phyloP scores from a whole-genome alignment of 2,888 invertebrate genomes.

The Ochropleura leucogaster region DNA sequence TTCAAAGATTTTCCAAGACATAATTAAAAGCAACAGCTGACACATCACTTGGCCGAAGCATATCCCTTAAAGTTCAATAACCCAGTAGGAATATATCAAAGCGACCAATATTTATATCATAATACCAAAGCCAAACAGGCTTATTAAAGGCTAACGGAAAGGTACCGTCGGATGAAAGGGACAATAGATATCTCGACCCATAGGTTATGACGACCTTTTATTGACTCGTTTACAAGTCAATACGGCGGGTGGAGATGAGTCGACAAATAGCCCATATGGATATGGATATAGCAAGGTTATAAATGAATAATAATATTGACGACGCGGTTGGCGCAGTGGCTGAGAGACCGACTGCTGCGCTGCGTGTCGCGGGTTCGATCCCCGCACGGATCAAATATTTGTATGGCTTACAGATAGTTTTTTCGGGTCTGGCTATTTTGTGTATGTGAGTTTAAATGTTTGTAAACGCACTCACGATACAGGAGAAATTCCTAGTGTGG shows the following conservation, averaged over 20 bases:
- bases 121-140: conserved; percentile 12
- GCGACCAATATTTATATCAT: conserved; percentile 16
- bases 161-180: conserved; percentile 14
- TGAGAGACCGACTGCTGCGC: too few relatives aligned
- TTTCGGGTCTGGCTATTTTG: too few relatives aligned
- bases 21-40: background rate
- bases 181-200: conserved; percentile 34
- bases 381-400: too few relatives aligned
- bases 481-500: too few relatives aligned
- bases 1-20: background rate
- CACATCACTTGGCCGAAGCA: background rate
- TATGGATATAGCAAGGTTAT: background rate
- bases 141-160: conserved; percentile 32
- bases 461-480: too few relatives aligned
- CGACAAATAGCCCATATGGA: conserved; percentile 23
- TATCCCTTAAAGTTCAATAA: conserved; percentile 1
- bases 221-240: conserved; percentile 42
- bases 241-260: conserved; percentile 26
- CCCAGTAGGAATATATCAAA: background rate
- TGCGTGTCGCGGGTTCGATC: too few relatives aligned
- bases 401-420: too few relatives aligned
- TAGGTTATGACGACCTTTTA: conserved; percentile 46
- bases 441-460: too few relatives aligned
- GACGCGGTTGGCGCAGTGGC: too few relatives aligned
- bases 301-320: too few relatives aligned